Base-by-base conservation (phyloP, 2,888 invertebrate species). In the Cheilosia variabilis region DNA sequence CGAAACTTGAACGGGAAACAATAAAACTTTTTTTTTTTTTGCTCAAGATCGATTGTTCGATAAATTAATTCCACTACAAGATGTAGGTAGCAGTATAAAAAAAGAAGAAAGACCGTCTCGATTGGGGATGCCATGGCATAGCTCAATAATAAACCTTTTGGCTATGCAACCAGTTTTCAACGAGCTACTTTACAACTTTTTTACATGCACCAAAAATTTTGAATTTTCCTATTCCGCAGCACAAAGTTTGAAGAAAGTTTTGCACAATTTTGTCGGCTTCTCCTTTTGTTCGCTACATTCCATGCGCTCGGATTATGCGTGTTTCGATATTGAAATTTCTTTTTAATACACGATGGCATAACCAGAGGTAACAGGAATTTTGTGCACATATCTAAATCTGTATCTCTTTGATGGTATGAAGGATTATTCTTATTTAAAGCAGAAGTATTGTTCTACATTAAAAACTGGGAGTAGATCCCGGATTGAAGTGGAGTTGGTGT, bases 221-320 rank as follows among this genome's bases (percentile, higher is more conserved):
- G 24, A 57, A 66, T 41, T 68, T 43, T 57, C 43, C 31, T 50
- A 63, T 65, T 52, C 55, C 31, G 43, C 31, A 34, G 43, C 13
- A 22, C 22, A 78, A 78, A 78, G 37, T 79, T 79, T 6, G 52
- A 15, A 60, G 52, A 66, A 60, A 73, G 65, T 79, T 73, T 72
- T 66, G 2, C 62, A 78, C 55, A 53, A 34, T 78, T 78, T 62
- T 69, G n/a, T 52, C 10, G n/a, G 31, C 50, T 27, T 7, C 10
- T 55, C 13, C 37, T 45, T 50, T 24, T 24, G 1, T 17, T 13
- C 4, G 22, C 15, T 50, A n/a, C 17, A 22, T 34, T 47, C 5
- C 27, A 5, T 24, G 52, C 24, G n/a, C 7, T 31, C 4, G 27
- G 41, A 58, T 50, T 71, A 2, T 63, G 55, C 34, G 55, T 45